These are phyloP conservation scores for Euproctis similis DNA, from an alignment of 2,888 invertebrate species.

Conservation along the genomic window DNA sequence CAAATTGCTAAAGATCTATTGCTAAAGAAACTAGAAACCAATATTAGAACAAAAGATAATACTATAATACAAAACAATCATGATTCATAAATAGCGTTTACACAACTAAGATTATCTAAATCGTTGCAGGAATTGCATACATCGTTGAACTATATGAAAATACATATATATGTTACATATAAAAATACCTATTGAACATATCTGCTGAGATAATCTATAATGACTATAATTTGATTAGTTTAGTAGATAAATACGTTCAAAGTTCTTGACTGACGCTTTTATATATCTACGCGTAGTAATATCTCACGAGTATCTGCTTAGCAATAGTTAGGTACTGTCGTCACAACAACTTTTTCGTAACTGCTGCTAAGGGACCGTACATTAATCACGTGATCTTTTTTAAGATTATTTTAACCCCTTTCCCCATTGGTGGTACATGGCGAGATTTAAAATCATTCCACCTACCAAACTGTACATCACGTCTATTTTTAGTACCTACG, in stretches of 20 bases:
- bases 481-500: too few species aligned
- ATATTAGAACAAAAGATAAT: constrained; percentile 7
- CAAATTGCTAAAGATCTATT: constrained; percentile 14
- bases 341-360: constrained; percentile 43
- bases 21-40: too few species aligned
- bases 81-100: constrained; percentile 14
- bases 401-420: too few species aligned
- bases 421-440: too few species aligned
- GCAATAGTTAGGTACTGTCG: constrained; percentile 17
- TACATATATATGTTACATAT: too few species aligned
- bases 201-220: too few species aligned
- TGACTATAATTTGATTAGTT: constrained; percentile 43
- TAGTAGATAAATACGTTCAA: constrained; percentile 37
- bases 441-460: too few species aligned
- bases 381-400: too few species aligned
- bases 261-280: constrained; percentile 42
- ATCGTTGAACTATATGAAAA: constrained; percentile 12
- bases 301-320: too few species aligned
- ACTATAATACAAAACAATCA: constrained; percentile 3
- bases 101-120: constrained; percentile 7
- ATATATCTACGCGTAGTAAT: too few species aligned
- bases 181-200: too few species aligned
- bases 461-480: too few species aligned
- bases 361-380: constrained; percentile 27
- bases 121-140: constrained; percentile 12